A percentile compares a stretch with the other conserved stretches of the same genome.
Conservation (phyloP, 2,113 vertebrate genomes). For the Callipepla californica region DNA sequence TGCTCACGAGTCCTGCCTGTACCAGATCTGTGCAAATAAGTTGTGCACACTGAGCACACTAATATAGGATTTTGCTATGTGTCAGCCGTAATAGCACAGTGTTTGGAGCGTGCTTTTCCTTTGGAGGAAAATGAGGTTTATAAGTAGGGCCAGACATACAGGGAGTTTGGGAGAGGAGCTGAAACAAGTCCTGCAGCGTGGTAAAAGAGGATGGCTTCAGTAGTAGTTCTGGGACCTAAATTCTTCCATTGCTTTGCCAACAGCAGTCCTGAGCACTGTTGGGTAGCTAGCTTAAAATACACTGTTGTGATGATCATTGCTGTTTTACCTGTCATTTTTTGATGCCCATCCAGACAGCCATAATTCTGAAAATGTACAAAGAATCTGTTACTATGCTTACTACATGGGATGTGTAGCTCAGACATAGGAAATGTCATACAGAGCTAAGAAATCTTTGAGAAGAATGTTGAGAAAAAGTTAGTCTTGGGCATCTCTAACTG, state of each 20-base stretch:
- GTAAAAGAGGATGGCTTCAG: background rate
- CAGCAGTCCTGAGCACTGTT: background rate
- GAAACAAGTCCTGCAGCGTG: background rate
- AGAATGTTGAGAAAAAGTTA: background rate
- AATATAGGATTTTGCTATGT: background rate
- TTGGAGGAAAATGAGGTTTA: background rate
- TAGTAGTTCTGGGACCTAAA: background rate
- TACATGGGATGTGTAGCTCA: background rate
- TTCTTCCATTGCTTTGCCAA: background rate
- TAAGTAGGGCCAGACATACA: background rate
- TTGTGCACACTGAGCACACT: background rate
- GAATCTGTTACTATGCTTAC: background rate
- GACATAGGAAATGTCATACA: background rate
- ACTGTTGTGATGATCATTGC: background rate
- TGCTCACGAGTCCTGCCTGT: accelerated
- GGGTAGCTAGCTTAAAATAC: background rate
- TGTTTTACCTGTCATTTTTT: background rate
- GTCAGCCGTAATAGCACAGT: background rate
- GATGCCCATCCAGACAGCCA: background rate
- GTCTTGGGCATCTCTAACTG: background rate
- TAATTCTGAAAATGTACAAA: background rate
- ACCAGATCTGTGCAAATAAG: background rate
- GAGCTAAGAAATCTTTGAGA: background rate
- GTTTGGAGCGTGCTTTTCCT: background rate
- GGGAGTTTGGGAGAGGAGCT: background rate